Evolutionary conservation across 1,140 invertebrate genomes (phyloP), one percentile per base, ranked within the genome.

Genomic region (Drosophila watanabei): DNA sequence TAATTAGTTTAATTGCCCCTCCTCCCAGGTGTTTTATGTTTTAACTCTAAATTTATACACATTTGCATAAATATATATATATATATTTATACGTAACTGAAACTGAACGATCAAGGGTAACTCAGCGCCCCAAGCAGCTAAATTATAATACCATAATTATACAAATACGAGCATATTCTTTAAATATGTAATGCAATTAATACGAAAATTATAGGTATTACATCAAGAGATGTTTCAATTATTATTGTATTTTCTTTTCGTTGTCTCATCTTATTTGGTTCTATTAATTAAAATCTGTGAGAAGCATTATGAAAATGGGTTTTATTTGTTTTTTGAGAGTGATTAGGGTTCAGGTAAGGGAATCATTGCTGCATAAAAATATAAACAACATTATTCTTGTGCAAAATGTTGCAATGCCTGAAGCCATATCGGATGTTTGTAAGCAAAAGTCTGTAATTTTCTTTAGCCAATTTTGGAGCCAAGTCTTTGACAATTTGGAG

Each of bases 121-220:
- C 48, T 66, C 48, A 51, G 6, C 8, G 2, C 28, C 62, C 54
- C 71, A 45, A 73, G 46, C 77, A 63, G 59, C 68, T 73, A 61
- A 73, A 72, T 35, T 39, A 72, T 72, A 32, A 56, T 71, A 51
- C 24, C n/a, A 70, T 64, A 76, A 79, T 62, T 62, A 82, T 54
- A 81, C 62, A 81, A 37, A 14, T 54, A 76, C 62, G 57, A 64
- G 57, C 41, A 63, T 61, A 81, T 62, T 63, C 41, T 52, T 60
- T 24, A 37, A 37, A 62, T 75, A 79, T 80, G 54, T 81, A 76
- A 80, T 79, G 58, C 43, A 83, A 84, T 83, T 83, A 24, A 85
- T 85, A 81, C 66, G 49, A 85, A 56, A 73, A 82, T 43, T 45
- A 62, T 82, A 87, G 83, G 72, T 82, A 87, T 72, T 87, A 82